Base-by-base conservation (phyloP, 2,888 invertebrate species). In the Limnephilus auricula region DNA sequence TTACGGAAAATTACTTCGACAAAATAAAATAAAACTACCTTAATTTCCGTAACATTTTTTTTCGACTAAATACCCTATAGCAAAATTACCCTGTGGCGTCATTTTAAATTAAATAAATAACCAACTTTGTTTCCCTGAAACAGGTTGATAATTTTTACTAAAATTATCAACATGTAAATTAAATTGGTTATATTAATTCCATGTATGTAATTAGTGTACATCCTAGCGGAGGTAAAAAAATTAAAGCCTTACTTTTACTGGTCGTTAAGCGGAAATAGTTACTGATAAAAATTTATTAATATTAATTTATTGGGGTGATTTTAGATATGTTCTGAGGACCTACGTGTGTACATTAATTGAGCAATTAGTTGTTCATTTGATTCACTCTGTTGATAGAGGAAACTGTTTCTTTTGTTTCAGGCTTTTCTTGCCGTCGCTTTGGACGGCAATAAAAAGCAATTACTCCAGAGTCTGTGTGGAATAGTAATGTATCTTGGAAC, bases 381-480 rank as follows among this genome's bases (percentile, higher is more conserved):
- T 32, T 82, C 82, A 32, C 82, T 32, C 82, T 32, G 34, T 34
- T 82, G 82, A 32, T 34, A 34, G 32, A 82, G 82, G 82, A 32
- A 82, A 18, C 9, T 18, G 25, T 34, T 34, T 82, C 34, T 25
- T 6, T 3, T 32, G 65, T 25, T 9, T 65, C 25, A 65, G 65
- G 25, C 65, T 65, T 65, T 65, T 18, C 82, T 82, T 32, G 82
- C 34, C 34, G 15, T 10, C n/a, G 82, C 82, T 34, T 37, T 32
- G 34, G 34, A 82, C 10, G 82, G 82, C 34, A 82, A 82, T 82
- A 82, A 82, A 82, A 82, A 82, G 34, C 34, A 82, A 82, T 82
- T 82, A 82, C 82, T 9, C 12, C 34, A 25, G 82, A n/a, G 18
- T 82, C 34, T 82, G 82, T 15, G 25, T 82, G 15, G 82, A 82